These are phyloP conservation scores for Tolypeutes matacus DNA, from an alignment of 2,797 vertebrate genomes.

Conservation along the genomic window DNA sequence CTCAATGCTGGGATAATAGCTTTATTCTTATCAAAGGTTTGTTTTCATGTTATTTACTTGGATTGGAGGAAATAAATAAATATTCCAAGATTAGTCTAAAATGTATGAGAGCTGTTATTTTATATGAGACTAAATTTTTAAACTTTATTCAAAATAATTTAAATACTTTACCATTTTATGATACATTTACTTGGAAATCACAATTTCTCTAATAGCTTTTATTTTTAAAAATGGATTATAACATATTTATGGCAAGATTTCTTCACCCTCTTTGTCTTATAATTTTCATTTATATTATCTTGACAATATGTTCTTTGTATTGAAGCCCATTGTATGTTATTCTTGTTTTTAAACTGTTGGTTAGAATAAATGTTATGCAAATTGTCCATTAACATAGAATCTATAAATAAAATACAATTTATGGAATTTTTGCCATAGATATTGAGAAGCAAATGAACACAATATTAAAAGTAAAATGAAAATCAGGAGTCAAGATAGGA, in stretches of 20 bases:
- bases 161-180: slow-evolving; percentile 78
- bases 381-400: background rate
- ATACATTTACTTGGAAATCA: slow-evolving; percentile 68
- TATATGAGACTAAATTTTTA: slow-evolving; percentile 60
- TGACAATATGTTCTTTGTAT: background rate
- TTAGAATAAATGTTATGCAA: slow-evolving; percentile 12
- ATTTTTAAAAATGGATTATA: slow-evolving; percentile 58
- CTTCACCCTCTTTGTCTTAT: slow-evolving; percentile 40
- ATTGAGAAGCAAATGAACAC: background rate
- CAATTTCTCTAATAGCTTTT: background rate
- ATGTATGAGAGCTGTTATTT: slow-evolving; percentile 64
- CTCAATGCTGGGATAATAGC: slow-evolving; percentile 86
- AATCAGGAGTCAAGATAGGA: background rate
- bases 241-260: slow-evolving; percentile 74
- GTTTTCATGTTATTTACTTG: slow-evolving; percentile 79
- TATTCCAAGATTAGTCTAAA: slow-evolving; percentile 52
- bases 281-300: slow-evolving; percentile 9
- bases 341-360: background rate
- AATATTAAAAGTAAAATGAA: slow-evolving; percentile 2
- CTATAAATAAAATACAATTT: background rate
- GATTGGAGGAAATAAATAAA: slow-evolving; percentile 61
- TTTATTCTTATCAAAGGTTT: slow-evolving; percentile 83
- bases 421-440: slow-evolving; percentile 15
- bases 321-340: background rate
- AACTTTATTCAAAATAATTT: slow-evolving; percentile 71